A percentile compares a stretch with the other conserved stretches of the same genome.
These are phyloP conservation scores for Drosophila santomea DNA, from an alignment of 1,140 invertebrate species.

Conservation along the genomic window DNA sequence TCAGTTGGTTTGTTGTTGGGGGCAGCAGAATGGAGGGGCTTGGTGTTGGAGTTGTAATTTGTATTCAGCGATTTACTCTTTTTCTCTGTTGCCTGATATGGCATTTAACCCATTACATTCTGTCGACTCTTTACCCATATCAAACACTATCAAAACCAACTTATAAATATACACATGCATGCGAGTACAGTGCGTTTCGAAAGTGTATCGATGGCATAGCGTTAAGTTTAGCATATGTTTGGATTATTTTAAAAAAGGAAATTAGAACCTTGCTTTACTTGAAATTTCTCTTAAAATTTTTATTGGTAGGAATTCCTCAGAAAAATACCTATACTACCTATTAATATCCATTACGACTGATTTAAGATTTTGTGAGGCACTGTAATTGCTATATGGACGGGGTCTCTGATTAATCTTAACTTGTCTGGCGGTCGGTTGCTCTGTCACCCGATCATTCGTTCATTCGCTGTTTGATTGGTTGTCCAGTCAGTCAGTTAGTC, in stretches of 20 bases:
- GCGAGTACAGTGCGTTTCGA: slow-evolving; percentile 30
- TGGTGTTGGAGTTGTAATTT: slow-evolving; percentile 65
- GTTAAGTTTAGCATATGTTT: neutral
- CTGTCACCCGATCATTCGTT: slow-evolving; percentile 36
- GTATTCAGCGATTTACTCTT: slow-evolving; percentile 71
- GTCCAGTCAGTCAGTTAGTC: slow-evolving; percentile 29
- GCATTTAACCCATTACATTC: slow-evolving; percentile 76
- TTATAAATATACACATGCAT: slow-evolving; percentile 39
- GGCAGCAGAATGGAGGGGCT: slow-evolving; percentile 33
- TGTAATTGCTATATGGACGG: slow-evolving; percentile 44
- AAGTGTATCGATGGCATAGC: neutral
- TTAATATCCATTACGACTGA: neutral
- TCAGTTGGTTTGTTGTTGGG: slow-evolving; percentile 16
- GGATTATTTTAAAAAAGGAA: neutral
- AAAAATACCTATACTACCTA: neutral
- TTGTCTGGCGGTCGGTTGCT: slow-evolving; percentile 49
- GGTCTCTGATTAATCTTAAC: slow-evolving; percentile 80
- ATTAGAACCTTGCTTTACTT: no score
- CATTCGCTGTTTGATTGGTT: slow-evolving; percentile 33
- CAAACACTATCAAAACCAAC: slow-evolving; percentile 40
- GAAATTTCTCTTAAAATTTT: no score
- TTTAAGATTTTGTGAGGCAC: slow-evolving; percentile 17
- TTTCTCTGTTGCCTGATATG: slow-evolving; percentile 69
- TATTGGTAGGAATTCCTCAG: no score
- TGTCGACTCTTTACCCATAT: slow-evolving; percentile 44